Conservation (phyloP, 1,140 invertebrate species). For the Zaprionus lachaisei region DNA sequence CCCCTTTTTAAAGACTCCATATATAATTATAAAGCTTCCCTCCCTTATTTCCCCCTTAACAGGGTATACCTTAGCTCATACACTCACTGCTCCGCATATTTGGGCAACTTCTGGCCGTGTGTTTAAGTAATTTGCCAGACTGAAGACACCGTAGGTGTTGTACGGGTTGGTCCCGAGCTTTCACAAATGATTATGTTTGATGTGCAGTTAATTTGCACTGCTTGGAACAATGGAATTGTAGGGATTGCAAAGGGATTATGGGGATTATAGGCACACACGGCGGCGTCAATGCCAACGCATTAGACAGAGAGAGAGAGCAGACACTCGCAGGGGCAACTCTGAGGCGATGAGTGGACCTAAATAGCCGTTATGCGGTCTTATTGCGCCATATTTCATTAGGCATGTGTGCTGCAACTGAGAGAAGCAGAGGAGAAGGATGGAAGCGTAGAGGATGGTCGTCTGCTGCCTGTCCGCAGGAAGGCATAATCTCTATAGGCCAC, state of each 20-base stretch:
- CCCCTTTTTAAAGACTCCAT: background rate
- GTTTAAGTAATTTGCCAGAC: conserved; percentile 78
- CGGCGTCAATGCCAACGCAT: conserved; percentile 66
- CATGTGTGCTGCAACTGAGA: conserved; percentile 34
- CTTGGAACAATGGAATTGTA: conserved; percentile 37
- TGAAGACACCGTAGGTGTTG: conserved; percentile 65
- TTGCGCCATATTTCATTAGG: conserved; percentile 82
- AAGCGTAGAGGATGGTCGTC: conserved; percentile 10
- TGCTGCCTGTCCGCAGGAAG: conserved; percentile 51
- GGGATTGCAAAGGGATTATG: conserved; percentile 28
- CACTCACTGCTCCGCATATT: background rate
- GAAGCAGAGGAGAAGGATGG: background rate
- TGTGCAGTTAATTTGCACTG: conserved; percentile 79
- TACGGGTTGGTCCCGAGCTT: conserved; percentile 63
- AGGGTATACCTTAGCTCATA: conserved; percentile 19
- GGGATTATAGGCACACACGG: background rate
- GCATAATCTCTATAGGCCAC: conserved; percentile 84
- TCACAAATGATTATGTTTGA: conserved; percentile 83
- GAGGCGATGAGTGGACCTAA: conserved; percentile 70
- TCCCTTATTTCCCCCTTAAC: background rate
- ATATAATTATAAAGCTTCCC: background rate
- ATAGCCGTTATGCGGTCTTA: conserved; percentile 80
- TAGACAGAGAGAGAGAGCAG: conserved; percentile 38
- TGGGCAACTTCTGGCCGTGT: conserved; percentile 54
- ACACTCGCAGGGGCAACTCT: conserved; percentile 3